These are phyloP conservation scores for Capromys pilorides DNA, from an alignment of 2,797 vertebrate species.

Conservation along the genomic window DNA sequence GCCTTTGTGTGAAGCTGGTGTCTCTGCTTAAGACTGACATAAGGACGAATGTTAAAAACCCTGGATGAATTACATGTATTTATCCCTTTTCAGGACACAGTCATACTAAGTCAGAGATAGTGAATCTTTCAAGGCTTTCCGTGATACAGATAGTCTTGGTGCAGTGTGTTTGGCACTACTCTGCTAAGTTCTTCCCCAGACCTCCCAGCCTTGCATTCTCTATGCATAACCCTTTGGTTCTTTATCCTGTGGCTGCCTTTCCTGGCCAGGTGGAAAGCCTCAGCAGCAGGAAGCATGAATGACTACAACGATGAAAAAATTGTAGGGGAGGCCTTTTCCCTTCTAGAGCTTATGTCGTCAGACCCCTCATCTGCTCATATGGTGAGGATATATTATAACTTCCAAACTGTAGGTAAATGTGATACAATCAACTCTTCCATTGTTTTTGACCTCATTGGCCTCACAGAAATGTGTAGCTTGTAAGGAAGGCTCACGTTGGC, in stretches of 20 bases:
- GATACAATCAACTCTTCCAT: background rate
- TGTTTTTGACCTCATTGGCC: background rate
- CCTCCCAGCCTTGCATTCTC: background rate
- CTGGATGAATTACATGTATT: background rate
- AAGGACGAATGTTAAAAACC: conserved; percentile 5
- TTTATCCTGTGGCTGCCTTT: background rate
- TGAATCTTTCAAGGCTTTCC: background rate
- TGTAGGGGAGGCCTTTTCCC: background rate
- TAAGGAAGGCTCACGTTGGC: background rate
- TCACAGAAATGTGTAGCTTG: background rate
- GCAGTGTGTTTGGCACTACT: background rate
- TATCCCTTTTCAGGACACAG: background rate
- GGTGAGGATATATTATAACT: background rate
- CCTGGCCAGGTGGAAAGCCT: background rate
- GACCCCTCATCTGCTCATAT: background rate
- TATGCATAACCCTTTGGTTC: background rate
- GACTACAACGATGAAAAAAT: background rate
- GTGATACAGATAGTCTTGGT: background rate
- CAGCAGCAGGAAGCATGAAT: background rate
- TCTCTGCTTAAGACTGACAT: background rate
- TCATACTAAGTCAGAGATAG: background rate
- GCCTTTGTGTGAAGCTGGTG: background rate
- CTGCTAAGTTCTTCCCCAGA: background rate
- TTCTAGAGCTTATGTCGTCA: background rate
- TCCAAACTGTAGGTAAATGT: background rate